Evolutionary conservation across 1,140 invertebrate species (phyloP), one percentile per base, ranked within the genome.

Genomic region (Asbolus verrucosus): DNA sequence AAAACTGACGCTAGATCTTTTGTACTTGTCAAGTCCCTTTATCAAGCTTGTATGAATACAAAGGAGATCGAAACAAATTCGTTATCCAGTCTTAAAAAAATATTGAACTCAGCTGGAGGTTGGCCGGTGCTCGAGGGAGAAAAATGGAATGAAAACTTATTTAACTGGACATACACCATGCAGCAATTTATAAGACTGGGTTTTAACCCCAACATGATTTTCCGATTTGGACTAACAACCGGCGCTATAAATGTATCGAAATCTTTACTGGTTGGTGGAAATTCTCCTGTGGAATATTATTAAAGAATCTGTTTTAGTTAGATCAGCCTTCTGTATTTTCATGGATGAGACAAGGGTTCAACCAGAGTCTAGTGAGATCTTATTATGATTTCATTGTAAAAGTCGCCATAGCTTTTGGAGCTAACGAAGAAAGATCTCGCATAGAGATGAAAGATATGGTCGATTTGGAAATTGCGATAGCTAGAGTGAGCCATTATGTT

Each of bases 161-260:
- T 72, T 16, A 85, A 88, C 27, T 96, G 93, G 94, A 89, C 89
- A 73, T 85, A 93, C 62, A 88, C 88, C 6, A 88, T 94, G 2
- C 93, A 91, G 82, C 89, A 87, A 59, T 94, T 93, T 82, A 84
- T 90, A 8, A 80, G 83, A 30, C 80, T 84, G 6, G 95, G 94
- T 1, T 94, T 92, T 77, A 92, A 90, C 1, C 89, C 93, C 38
- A 92, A 95, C 79, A 94, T 95, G 76, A 90, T 95, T 76, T 84
- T 97, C 11, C 92, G 94, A 74, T 92, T 96, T 73, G 92, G 91
- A 39, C 90, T 96, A 38, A 87, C 88, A 1, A 89, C 92, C 1
- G 93, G 96, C 82, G 84, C 93, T n/a, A 94, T 93, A 79, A 95
- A 96, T 80, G 92, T 91, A 19, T 91, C 90, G 31, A 19, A 6